Base-by-base conservation (phyloP, 37 sponge, comb jelly and placozoan species). In the Oopsacas minuta region DNA sequence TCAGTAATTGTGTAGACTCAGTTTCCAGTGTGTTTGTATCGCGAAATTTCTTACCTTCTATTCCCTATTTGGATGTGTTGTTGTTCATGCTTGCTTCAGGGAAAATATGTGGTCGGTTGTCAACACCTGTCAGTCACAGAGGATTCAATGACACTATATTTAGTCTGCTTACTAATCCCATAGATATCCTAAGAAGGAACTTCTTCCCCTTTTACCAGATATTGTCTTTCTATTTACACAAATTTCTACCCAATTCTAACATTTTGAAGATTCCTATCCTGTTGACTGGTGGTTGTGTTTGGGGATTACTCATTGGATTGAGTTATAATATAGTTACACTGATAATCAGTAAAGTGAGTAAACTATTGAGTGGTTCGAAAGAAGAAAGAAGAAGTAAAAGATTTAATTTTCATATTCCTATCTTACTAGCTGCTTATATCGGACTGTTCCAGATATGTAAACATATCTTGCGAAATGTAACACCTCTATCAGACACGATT, bases 21-120 rank as follows among this genome's bases (percentile, higher is more conserved):
- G 28, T 61, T 25, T 3, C 22, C 30, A 25, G 75, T n/a, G 75
- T 61, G 75, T n/a, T 61, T 3, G 75, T 61, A 61, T 61, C 75
- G 75, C 75, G 75, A 61, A 61, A 61, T 12, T 25, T 61, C 17
- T 61, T 61, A n/a, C 75, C 75, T 61, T 61, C 30, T 34, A 61
- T 61, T 61, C 75, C 75, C 20, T n/a, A n/a, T 61, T 5, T 61
- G 20, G 75, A 61, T 12, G 75, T 61, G 20, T n/a, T 61, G 28
- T 34, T 61, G 28, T 61, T 61, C 75, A 61, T 61, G 75, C 30
- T 61, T 25, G 75, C 22, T 3, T 61, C 75, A 5, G 75, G 75
- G 7, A 61, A 12, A 61, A 61, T 61, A 5, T 61, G 75, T 12
- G 30, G 75, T 12, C 22, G 75, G 1, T 12, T 61, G 30, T 25